Percentiles rank a stretch among this genome's conserved stretches.
Conservation (phyloP, 2,797 vertebrate species). For the Otus scops region DNA sequence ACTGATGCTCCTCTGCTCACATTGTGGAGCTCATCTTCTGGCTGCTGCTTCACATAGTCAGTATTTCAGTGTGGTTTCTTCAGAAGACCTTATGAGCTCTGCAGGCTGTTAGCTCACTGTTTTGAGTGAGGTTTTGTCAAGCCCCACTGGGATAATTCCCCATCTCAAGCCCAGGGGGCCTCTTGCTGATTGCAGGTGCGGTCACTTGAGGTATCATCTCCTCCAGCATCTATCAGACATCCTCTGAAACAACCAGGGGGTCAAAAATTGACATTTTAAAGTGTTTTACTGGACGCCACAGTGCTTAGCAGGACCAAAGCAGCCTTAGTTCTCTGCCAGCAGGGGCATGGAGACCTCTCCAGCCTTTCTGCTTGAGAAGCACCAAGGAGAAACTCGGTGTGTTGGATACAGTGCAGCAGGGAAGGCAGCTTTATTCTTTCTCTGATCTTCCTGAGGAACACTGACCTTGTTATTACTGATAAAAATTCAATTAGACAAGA, state of each 20-base stretch:
- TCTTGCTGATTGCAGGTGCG: neutral
- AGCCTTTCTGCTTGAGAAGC: neutral
- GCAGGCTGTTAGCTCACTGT: neutral
- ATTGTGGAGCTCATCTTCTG: fast-evolving
- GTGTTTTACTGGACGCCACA: neutral
- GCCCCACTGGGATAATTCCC: neutral
- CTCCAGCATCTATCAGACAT: neutral
- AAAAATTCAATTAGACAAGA: neutral
- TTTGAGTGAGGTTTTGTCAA: neutral
- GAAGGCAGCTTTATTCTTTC: neutral
- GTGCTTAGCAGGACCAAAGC: neutral
- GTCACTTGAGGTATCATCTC: neutral
- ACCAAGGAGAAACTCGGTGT: too few relatives aligned
- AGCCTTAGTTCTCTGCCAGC: fast-evolving
- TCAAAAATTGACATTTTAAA: neutral
- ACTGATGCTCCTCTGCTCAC: fast-evolving
- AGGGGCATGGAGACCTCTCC: neutral
- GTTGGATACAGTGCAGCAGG: neutral
- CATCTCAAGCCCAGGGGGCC: neutral
- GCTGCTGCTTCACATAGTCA: fast-evolving
- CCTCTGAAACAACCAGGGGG: neutral
- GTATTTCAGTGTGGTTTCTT: neutral
- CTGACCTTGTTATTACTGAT: neutral
- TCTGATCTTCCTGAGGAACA: neutral
- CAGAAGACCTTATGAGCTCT: neutral